Evolutionary conservation across 2,797 vertebrate genomes (phyloP).

Genomic region (Lithobates pipiens): DNA sequence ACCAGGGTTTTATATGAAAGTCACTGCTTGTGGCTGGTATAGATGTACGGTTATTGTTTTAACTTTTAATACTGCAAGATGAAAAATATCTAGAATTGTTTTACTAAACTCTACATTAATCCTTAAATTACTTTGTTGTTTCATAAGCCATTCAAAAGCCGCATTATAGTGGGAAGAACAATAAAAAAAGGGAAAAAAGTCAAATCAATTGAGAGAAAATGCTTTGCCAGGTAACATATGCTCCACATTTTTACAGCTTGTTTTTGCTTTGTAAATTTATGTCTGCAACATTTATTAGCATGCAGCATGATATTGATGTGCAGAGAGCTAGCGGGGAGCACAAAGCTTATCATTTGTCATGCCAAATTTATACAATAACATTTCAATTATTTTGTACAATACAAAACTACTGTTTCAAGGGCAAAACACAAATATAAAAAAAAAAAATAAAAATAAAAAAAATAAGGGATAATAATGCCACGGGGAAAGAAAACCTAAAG

Average conservation of each 20-base stretch:
- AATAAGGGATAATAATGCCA: neutral
- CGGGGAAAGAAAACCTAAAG: neutral
- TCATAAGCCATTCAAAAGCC: conserved; percentile 3
- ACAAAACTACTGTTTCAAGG: neutral
- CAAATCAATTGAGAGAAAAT: neutral
- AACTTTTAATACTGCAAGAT: neutral
- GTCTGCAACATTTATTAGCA: neutral
- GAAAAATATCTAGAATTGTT: neutral
- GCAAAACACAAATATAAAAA: neutral
- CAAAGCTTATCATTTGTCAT: neutral
- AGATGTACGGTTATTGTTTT: too few relatives aligned
- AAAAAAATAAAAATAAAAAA: neutral
- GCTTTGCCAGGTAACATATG: conserved; percentile 21
- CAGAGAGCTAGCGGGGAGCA: neutral
- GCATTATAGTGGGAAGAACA: neutral
- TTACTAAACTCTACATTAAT: neutral
- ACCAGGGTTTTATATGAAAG: neutral
- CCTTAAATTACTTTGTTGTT: conserved; percentile 14
- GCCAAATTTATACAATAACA: neutral
- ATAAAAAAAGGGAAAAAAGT: neutral
- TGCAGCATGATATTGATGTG: conserved; percentile 4
- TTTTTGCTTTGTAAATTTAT: conserved; percentile 17
- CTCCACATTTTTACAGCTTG: conserved; percentile 21
- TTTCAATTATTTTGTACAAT: neutral
- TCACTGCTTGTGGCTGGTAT: neutral